Evolutionary conservation across 2,797 vertebrate genomes (phyloP), one percentile per base, ranked within the genome.

Genomic region (Spheniscus humboldti): DNA sequence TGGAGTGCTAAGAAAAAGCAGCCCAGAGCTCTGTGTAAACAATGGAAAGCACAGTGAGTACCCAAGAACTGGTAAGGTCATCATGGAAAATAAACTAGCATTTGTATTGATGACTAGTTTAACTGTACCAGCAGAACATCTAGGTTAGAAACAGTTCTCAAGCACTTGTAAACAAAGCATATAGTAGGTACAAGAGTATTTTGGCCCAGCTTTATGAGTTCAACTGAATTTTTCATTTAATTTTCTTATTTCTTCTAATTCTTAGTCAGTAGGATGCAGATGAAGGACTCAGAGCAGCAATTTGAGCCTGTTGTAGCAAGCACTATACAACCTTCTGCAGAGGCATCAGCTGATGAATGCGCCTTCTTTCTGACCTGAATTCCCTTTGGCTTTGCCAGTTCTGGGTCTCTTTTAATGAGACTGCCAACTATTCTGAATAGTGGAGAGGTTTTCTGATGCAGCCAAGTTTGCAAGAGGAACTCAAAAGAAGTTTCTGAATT

Each of bases 21-120:
- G 50, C 64, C 37, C 75, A 66, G 71, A 77, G 45, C 74, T 60
- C 64, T 75, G 75, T 10, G 14, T 90, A 94, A 92, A 94, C 87
- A 90, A 31, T 57, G 55, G 78, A 95, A 94, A 95, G 79, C 87
- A 96, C 94, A 94, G 52, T 1, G 39, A 88, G 93, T 92, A 64
- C 86, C 41, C 68, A 88, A 85, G 81, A 92, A 90, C 75, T 77
- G 66, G 33, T 31, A 72, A 92, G 85, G 63, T 86, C 82, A 91
- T 71, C 2, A 72, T 64, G 72, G 80, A 92, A 97, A 96, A 96
- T 81, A 81, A 75, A 64, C 55, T 66, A 43, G 22, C 57, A n/a
- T 59, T 94, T 68, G 63, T 71, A 56, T 56, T 43, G 59, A 80
- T n/a, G 50, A 47, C 28, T 71, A 6, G 48, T 90, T 94, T 87